These are phyloP conservation scores for Lapara coniferarum DNA, from an alignment of 2,888 invertebrate species.

Conservation along the genomic window DNA sequence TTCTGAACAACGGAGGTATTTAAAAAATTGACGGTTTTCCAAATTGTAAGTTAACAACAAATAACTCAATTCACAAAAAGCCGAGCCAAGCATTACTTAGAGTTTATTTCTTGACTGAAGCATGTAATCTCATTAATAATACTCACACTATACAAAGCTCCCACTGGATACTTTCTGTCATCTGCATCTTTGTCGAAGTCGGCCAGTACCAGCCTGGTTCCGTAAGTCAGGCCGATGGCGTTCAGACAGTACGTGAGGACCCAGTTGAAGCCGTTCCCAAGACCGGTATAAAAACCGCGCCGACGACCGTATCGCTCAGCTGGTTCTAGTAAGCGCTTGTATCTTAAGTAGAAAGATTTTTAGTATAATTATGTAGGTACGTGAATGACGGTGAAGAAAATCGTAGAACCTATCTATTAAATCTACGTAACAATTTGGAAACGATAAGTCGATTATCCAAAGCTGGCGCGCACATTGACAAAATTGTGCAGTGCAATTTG, in stretches of 20 bases:
- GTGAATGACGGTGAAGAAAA: too few relatives aligned
- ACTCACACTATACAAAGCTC: slow-evolving; percentile 87
- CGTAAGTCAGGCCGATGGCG: slow-evolving; percentile 90
- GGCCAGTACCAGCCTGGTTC: slow-evolving; percentile 86
- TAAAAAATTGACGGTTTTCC: background rate
- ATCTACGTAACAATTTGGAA: too few relatives aligned
- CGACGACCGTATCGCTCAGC: slow-evolving; percentile 86
- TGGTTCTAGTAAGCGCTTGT: slow-evolving; percentile 81
- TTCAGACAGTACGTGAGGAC: slow-evolving; percentile 89
- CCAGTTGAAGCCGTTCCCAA: slow-evolving; percentile 90
- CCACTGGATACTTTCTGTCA: slow-evolving; percentile 86
- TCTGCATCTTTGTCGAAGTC: slow-evolving; percentile 83
- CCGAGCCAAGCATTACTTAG: background rate
- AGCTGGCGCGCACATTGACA: too few relatives aligned
- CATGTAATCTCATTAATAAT: background rate
- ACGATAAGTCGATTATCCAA: too few relatives aligned
- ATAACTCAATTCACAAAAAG: background rate
- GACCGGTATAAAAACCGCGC: slow-evolving; percentile 86
- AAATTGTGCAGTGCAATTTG: too few relatives aligned
- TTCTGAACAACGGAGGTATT: background rate
- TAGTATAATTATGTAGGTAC: too few relatives aligned
- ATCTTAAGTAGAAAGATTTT: slow-evolving; percentile 56
- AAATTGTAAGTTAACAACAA: background rate
- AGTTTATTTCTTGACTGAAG: too few relatives aligned
- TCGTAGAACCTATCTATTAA: too few relatives aligned